phyloP scores from a whole-genome alignment of 2,888 invertebrate species.

The Zaprionus bogoriensis region DNA sequence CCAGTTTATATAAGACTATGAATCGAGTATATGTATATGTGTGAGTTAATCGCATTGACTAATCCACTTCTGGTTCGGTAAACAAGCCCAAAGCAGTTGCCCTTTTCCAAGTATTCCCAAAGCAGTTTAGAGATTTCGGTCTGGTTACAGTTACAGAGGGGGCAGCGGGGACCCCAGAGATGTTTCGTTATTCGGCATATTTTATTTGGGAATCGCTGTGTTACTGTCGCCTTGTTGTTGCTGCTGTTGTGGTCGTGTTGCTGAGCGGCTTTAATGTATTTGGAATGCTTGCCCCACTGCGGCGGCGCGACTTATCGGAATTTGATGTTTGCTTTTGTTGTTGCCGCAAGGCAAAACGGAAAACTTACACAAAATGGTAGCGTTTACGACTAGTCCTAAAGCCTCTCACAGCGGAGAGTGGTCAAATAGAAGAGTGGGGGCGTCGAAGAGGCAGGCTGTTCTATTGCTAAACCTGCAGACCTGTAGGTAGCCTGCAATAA shows the following conservation, averaged over 20 bases:
- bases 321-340: constrained; percentile 20
- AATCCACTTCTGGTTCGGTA: neutral
- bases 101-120: neutral
- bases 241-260: neutral
- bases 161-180: neutral
- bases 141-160: neutral
- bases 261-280: constrained; percentile 17
- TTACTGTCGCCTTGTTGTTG: constrained; percentile 1
- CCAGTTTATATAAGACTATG: too few species aligned
- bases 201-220: neutral
- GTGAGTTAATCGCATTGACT: too few species aligned
- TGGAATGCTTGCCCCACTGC: too few species aligned
- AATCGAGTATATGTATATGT: too few species aligned
- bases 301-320: constrained; percentile 5
- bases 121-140: neutral
- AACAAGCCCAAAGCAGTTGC: neutral
- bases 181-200: neutral
- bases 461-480: neutral
- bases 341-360: constrained; percentile 23
- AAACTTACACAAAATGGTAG: constrained; percentile 30
- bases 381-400: constrained; percentile 23
- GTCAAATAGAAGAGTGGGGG: neutral
- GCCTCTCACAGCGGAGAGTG: neutral
- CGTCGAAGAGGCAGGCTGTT: neutral
- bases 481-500: constrained; percentile 21